Evolutionary conservation across 2,113 vertebrate genomes (phyloP).

Genomic region (Jacana jacana): DNA sequence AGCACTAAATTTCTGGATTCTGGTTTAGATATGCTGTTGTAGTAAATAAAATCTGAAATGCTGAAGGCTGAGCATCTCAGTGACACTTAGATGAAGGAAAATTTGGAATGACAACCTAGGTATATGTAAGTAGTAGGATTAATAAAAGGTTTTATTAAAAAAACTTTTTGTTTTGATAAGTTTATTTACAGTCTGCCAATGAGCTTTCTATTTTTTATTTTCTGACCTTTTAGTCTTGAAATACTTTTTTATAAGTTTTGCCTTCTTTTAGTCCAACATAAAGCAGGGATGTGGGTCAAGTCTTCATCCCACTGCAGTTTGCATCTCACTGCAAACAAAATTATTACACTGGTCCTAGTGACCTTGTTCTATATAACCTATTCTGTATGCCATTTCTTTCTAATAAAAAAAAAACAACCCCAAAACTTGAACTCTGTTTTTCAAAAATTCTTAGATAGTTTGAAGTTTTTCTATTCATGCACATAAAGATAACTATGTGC

Average conservation of each 20-base stretch:
- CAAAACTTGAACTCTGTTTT: not conserved
- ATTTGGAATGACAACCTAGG: not conserved
- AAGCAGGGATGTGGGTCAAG: not conserved
- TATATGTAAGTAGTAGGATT: not conserved
- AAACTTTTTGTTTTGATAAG: not conserved
- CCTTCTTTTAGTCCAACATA: not conserved
- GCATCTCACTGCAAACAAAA: not conserved
- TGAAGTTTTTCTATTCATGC: not conserved
- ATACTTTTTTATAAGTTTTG: not conserved
- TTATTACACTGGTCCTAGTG: not conserved
- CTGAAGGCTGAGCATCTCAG: not conserved
- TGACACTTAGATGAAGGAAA: not conserved
- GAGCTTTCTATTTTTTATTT: not conserved
- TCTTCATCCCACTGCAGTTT: not conserved
- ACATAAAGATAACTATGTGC: not conserved
- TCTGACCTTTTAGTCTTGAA: not conserved
- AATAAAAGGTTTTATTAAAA: not conserved
- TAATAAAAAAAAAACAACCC: not conserved
- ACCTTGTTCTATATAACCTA: not conserved
- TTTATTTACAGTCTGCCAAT: not conserved
- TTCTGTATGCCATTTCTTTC: not conserved
- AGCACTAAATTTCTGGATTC: not conserved
- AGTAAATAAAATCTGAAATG: not conserved
- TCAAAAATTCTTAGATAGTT: not conserved
- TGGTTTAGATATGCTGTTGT: not conserved